Evolutionary conservation across 1,140 invertebrate species (phyloP), one percentile per base, ranked within the genome.

Genomic region (Pararge aegeria): DNA sequence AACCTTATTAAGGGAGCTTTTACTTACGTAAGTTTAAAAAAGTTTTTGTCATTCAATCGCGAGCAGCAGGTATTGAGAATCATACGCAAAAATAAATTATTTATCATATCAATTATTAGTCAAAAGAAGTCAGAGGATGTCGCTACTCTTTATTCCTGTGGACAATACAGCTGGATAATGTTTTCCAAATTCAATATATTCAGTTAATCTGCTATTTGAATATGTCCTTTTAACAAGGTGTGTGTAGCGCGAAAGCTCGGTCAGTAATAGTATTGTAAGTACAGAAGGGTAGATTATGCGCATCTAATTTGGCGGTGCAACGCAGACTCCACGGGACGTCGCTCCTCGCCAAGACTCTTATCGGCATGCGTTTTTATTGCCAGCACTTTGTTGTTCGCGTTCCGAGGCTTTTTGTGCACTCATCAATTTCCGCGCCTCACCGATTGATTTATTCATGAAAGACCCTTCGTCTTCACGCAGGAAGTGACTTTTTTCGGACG

Each of bases 391-490:
- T 88, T 86, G 78, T 79, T 75, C 18, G 62, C 80, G 75, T 77
- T 79, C 78, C 74, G 73, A 78, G 66, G 70, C 76, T 88, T 88
- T 88, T 88, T 89, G 83, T 67, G 56, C 75, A 64, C 77, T 81
- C 85, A 88, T 88, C 83, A 89, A 89, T 88, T 88, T 89, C 87
- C 87, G 81, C 83, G 84, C 84, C 80, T 87, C 73, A 42, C 53
- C 70, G 72, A 83, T 87, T 87, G 84, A 84, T 89, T 89, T 89
- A 89, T 89, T 87, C 87, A 89, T 87, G 84, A 87, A 85, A 81
- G 68, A 61, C 69, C 70, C 72, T 75, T 7, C 78, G 79, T 74
- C 79, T 82, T 78, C 77, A 81, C 82, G 78, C 87, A 87, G 83
- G 87, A 89, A 87, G 79, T 83, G 69, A 70, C 68, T 81, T 87